Conservation (phyloP, 2,888 invertebrate species). For the Hydriomena furcata region DNA sequence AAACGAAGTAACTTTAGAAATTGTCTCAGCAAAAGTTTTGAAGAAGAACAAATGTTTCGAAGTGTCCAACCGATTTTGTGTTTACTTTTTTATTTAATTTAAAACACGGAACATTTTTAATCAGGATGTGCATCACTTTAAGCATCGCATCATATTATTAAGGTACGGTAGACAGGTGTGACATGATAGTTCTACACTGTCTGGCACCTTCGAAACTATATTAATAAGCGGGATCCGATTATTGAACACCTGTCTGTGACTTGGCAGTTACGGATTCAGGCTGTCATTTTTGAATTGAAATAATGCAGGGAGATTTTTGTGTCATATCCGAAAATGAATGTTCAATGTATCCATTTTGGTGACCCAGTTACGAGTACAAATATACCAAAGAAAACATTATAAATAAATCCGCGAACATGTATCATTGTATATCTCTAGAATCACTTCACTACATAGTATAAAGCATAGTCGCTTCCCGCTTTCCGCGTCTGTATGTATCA, state of each 20-base stretch:
- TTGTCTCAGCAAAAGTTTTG: no score
- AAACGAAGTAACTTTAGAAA: no score
- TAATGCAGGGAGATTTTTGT: not conserved
- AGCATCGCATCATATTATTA: not conserved
- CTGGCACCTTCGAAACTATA: slow-evolving; percentile 12
- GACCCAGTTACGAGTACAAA: no score
- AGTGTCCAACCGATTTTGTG: not conserved
- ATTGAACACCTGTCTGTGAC: slow-evolving; percentile 17
- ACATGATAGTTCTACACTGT: slow-evolving; percentile 8
- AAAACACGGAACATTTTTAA: not conserved
- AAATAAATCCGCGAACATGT: no score
- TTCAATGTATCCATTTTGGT: no score
- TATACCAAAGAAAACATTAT: no score
- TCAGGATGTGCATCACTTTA: not conserved
- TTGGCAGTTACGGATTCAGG: slow-evolving; percentile 3
- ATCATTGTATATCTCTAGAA: no score
- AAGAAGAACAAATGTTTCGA: no score
- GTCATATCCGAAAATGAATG: no score
- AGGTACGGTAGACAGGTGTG: slow-evolving; percentile 5
- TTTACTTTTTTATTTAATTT: not conserved
- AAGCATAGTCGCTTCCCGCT: no score
- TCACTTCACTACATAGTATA: no score
- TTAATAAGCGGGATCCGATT: slow-evolving; percentile 18
- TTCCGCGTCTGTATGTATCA: no score
- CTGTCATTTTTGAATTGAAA: slow-evolving; percentile 1